Base-by-base conservation (phyloP, 2,797 vertebrate genomes). In the Champsocephalus esox region DNA sequence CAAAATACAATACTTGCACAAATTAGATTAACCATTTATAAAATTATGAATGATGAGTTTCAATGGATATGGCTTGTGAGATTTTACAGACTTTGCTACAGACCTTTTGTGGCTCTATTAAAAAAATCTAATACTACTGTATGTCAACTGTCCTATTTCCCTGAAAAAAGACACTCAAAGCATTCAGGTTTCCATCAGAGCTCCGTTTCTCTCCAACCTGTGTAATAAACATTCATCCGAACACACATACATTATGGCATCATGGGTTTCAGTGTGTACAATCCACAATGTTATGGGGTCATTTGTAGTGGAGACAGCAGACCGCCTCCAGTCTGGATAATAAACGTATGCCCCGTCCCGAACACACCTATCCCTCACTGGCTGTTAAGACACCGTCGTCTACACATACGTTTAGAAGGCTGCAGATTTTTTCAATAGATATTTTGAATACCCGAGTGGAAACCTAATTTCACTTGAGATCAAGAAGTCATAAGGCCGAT, bases 21-120 rank as follows among this genome's bases (percentile, higher is more conserved):
- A 93, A 94, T 92, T 89, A 94, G 92, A 91, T 89, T 89, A 92
- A 93, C 88, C 89, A 92, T 92, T 91, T 93, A 91, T 88, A 93
- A 93, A 94, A 93, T 84, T 68, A 85, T 88, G 86, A 87, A 5
- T 79, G 76, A 94, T 92, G 89, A 89, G 80, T 83, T 88, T 91
- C 7, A 32, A 92, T 93, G 94, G 81, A 92, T 95, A 95, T 95
- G 95, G 94, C 94, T 95, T 95, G 89, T 95, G 94, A 92, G 92
- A 93, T 92, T 90, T 93, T 94, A 95, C 93, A 94, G 93, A 95
- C 95, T 93, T 95, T 95, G 95, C 94, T 96, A 96, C 95, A 94
- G 90, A 95, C 92, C 89, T 91, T 94, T 93, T 94, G 92, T 92
- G 93, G 93, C 91, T 92, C 90, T 92, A 89, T 88, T 89, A 87